These are phyloP conservation scores for Bombylius major DNA, from an alignment of 2,888 invertebrate species.

Conservation along the genomic window DNA sequence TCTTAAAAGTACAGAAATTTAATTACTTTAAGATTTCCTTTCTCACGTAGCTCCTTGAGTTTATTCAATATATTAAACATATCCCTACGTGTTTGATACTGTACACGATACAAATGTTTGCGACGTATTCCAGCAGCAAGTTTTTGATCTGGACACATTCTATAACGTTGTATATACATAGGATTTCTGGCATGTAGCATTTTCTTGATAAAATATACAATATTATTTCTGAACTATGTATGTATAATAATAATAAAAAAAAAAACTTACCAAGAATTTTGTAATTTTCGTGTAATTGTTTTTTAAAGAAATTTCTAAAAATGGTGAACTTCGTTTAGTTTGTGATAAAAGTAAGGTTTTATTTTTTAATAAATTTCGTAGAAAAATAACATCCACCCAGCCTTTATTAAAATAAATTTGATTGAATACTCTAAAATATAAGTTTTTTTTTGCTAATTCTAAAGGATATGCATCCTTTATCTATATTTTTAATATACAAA, in stretches of 20 bases:
- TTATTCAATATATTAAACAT: conserved; percentile 23
- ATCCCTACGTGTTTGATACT: conserved; percentile 28
- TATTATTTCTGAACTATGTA: neutral
- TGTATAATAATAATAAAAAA: neutral
- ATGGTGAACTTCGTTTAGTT: conserved; percentile 20
- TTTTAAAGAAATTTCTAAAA: conserved; percentile 17
- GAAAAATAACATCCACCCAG: conserved; percentile 27
- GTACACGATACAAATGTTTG: conserved; percentile 23
- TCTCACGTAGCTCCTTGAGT: conserved; percentile 19
- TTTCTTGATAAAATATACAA: conserved; percentile 20
- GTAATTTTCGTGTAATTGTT: conserved; percentile 22
- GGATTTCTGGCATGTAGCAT: conserved; percentile 30
- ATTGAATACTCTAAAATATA: conserved; percentile 24
- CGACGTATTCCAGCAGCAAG: conserved; percentile 19
- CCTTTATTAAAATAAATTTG: conserved; percentile 27
- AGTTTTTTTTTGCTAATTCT: conserved; percentile 23
- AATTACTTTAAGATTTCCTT: conserved; percentile 15
- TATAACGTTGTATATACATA: conserved; percentile 23
- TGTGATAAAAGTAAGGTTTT: conserved; percentile 21
- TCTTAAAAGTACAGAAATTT: neutral
- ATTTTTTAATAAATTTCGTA: conserved; percentile 22
- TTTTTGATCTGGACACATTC: conserved; percentile 20
- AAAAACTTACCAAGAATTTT: conserved; percentile 23
- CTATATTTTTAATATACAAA: neutral
- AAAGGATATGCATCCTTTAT: conserved; percentile 16